phyloP scores from a whole-genome alignment of 2,888 invertebrate species.

The Thereva nobilitata region DNA sequence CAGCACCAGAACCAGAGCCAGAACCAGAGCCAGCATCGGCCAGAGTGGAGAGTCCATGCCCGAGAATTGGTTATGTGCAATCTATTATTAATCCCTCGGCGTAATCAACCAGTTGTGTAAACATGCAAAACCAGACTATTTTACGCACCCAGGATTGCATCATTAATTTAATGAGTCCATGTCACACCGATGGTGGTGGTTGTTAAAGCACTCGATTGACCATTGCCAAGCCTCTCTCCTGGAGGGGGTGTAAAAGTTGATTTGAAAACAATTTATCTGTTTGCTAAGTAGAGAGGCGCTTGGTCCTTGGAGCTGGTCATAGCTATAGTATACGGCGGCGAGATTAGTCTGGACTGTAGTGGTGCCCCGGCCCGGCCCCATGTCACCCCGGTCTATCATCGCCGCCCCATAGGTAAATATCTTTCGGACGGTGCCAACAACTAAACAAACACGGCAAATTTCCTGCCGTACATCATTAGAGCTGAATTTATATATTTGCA shows the following conservation, averaged over 20 bases:
- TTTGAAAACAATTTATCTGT: conserved; percentile 35
- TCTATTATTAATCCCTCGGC: conserved; percentile 41
- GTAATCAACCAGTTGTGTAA: conserved; percentile 41
- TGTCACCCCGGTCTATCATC: neutral
- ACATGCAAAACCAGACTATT: conserved; percentile 41
- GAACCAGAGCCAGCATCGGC: conserved; percentile 13
- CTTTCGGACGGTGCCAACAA: conserved; percentile 21
- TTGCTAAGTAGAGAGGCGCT: conserved; percentile 25
- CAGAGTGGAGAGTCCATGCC: neutral
- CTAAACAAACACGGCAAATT: conserved; percentile 25
- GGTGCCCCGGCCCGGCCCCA: no score
- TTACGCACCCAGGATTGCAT: conserved; percentile 41
- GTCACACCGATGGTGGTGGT: conserved; percentile 27
- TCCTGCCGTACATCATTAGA: conserved; percentile 26
- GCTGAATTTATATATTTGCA: conserved; percentile 32
- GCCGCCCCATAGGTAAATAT: conserved; percentile 19
- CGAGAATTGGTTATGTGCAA: conserved; percentile 38
- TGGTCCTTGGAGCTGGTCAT: neutral
- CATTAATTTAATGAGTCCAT: conserved; percentile 42
- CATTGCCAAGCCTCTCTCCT: neutral
- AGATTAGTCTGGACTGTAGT: conserved; percentile 1
- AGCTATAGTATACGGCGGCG: neutral
- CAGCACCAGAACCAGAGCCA: conserved; percentile 12
- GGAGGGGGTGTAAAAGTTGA: conserved; percentile 24
- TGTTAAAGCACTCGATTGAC: neutral